Evolutionary conservation across 2,888 invertebrate genomes (phyloP).

Genomic region (Callimorpha dominula): DNA sequence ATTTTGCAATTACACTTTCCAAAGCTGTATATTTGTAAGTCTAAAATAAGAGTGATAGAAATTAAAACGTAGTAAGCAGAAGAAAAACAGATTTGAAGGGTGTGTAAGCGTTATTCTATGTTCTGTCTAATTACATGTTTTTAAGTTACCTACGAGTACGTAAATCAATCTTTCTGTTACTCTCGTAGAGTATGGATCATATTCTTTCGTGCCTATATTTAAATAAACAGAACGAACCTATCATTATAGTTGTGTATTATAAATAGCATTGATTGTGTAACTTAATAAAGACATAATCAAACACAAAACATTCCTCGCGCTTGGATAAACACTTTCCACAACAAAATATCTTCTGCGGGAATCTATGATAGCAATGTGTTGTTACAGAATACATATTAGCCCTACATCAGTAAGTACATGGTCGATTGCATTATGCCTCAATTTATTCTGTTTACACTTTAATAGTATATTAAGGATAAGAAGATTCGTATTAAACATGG

Average conservation of each 20-base stretch:
- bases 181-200: neutral
- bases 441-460: neutral
- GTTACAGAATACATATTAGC: neutral
- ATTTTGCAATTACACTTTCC: no score
- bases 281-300: neutral
- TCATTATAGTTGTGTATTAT: neutral
- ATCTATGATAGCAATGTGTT: neutral
- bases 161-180: neutral
- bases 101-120: no score
- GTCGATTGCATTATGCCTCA: neutral
- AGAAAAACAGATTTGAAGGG: no score
- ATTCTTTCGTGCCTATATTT: neutral
- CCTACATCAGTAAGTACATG: neutral
- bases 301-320: neutral
- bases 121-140: no score
- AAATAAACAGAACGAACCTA: neutral
- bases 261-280: neutral
- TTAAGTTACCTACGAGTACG: neutral
- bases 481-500: constrained; percentile 1
- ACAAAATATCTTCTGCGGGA: neutral
- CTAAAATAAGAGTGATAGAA: no score
- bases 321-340: neutral
- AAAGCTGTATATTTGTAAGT: no score
- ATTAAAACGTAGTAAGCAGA: no score
- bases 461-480: neutral